Conservation (phyloP, 2,113 vertebrate species). For the Arenaria interpres region DNA sequence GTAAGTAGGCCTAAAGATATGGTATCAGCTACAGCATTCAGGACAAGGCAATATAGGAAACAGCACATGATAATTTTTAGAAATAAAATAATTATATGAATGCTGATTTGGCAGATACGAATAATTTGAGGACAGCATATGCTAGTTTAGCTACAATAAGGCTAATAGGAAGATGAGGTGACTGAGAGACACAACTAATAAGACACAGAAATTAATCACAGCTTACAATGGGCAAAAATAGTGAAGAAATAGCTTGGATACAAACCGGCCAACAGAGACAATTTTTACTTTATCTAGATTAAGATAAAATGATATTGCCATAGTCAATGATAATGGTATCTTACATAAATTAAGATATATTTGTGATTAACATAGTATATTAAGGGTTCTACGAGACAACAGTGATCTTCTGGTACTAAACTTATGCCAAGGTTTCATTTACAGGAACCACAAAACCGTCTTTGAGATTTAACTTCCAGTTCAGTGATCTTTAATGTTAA, state of each 20-base stretch:
- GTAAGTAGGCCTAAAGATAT: not conserved
- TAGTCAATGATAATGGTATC: not conserved
- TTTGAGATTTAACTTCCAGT: not conserved
- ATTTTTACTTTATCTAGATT: slow-evolving; percentile 3
- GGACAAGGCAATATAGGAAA: not conserved
- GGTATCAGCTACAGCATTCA: not conserved
- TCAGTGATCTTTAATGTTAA: not conserved
- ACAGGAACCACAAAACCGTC: not conserved
- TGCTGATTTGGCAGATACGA: not conserved
- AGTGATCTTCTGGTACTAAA: not conserved
- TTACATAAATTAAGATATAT: not conserved
- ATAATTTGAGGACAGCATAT: not conserved
- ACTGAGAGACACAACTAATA: not conserved
- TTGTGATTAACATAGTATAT: not conserved
- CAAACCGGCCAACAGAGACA: not conserved
- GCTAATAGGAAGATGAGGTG: not conserved
- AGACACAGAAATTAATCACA: not conserved
- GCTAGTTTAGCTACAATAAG: not conserved
- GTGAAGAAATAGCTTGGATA: not conserved
- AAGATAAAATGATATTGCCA: not conserved
- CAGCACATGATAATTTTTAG: not conserved
- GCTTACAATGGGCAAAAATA: not conserved
- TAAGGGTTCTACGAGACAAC: not conserved
- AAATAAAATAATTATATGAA: not conserved
- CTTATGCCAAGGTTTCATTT: not conserved